phyloP scores from a whole-genome alignment of 92 coral and sea anemone species.

The Bergia puertoricense region DNA sequence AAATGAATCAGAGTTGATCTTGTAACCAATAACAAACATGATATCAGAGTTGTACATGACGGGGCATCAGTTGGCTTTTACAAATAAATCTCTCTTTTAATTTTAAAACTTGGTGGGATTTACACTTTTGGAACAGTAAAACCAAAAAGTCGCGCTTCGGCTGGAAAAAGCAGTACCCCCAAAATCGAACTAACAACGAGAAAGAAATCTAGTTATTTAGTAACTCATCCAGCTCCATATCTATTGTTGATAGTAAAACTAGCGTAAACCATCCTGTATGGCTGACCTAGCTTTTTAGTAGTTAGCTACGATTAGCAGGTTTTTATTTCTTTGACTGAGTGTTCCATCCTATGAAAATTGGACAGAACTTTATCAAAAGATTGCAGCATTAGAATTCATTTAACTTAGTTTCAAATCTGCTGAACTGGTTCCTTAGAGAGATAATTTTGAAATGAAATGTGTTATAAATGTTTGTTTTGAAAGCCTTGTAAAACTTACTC shows the following conservation, averaged over 20 bases:
- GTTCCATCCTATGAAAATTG: not conserved
- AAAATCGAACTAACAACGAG: not conserved
- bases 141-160: not conserved
- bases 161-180: not conserved
- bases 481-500: not conserved
- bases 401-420: not conserved
- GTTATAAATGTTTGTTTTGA: not conserved
- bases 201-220: not conserved
- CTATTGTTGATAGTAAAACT: not conserved
- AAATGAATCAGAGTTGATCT: not conserved
- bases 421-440: not conserved
- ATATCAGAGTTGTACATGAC: not conserved
- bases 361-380: not conserved
- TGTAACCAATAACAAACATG: not conserved
- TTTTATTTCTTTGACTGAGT: not conserved
- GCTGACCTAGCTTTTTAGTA: too few relatives aligned
- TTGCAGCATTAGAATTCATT: not conserved
- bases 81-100: not conserved
- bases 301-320: not conserved
- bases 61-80: not conserved
- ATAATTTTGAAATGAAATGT: not conserved
- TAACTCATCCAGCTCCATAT: not conserved
- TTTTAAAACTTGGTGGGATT: not conserved
- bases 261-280: not conserved
- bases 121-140: not conserved